phyloP scores from a whole-genome alignment of 2,888 invertebrate genomes.

The Ptycholaimellus sp. region DNA sequence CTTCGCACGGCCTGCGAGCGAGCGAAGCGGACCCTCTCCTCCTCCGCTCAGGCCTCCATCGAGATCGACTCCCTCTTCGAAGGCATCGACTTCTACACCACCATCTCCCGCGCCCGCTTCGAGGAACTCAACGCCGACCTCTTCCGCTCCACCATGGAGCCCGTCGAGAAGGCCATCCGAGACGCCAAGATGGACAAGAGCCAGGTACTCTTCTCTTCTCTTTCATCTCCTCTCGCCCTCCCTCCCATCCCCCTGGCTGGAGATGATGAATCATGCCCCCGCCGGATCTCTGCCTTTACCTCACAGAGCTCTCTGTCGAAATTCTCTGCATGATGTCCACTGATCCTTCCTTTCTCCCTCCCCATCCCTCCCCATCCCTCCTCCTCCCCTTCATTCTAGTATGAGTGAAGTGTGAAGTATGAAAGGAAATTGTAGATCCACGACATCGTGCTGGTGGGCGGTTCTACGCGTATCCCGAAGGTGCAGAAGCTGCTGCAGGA shows the following conservation, averaged over 20 bases:
- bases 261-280: too few species aligned
- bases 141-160: slow-evolving; percentile 83
- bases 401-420: too few species aligned
- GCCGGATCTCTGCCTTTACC: too few species aligned
- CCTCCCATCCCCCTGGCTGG: too few species aligned
- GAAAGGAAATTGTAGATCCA: slow-evolving; percentile 40
- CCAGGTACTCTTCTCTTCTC: slow-evolving; percentile 6
- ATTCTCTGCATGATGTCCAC: too few species aligned
- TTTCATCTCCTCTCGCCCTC: too few species aligned
- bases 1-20: slow-evolving; percentile 58
- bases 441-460: slow-evolving; percentile 49
- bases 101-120: slow-evolving; percentile 78
- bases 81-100: slow-evolving; percentile 86
- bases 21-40: slow-evolving; percentile 39
- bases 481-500: slow-evolving; percentile 78
- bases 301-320: too few species aligned
- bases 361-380: too few species aligned
- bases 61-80: slow-evolving; percentile 86
- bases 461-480: slow-evolving; percentile 86
- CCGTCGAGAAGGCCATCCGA: slow-evolving; percentile 76
- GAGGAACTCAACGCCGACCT: slow-evolving; percentile 55
- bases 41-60: slow-evolving; percentile 37
- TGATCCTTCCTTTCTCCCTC: too few species aligned
- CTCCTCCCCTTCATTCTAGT: too few species aligned
- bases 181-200: slow-evolving; percentile 89